phyloP scores from a whole-genome alignment of 2,113 vertebrate species.

The Chionis minor region DNA sequence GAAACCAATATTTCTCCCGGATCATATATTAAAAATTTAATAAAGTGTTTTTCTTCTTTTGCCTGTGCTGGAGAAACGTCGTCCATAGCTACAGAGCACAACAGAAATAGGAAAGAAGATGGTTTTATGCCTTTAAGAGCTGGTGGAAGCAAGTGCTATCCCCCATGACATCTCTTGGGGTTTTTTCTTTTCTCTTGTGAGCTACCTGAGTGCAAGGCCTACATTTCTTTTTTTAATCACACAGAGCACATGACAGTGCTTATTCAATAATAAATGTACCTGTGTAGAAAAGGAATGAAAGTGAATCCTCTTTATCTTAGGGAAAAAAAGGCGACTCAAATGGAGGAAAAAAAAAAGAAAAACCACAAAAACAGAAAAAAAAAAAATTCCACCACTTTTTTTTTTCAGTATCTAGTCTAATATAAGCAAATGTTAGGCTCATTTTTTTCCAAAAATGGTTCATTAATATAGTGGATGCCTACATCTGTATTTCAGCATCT shows the following conservation, averaged over 20 bases:
- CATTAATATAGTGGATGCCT: background rate
- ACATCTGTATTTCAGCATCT: background rate
- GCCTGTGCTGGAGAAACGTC: background rate
- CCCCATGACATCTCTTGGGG: background rate
- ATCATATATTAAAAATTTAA: background rate
- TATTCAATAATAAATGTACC: constrained; percentile 47
- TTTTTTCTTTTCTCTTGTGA: background rate
- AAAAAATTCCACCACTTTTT: background rate
- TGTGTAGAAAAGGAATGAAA: background rate
- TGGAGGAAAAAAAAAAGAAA: background rate
- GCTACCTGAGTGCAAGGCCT: background rate
- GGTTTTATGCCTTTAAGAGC: background rate
- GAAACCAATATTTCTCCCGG: background rate
- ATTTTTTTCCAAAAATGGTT: background rate
- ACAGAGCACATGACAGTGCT: background rate
- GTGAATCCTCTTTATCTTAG: background rate
- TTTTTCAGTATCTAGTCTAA: background rate
- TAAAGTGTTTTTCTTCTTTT: background rate
- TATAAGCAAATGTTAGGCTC: background rate
- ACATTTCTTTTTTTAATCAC: constrained; percentile 16
- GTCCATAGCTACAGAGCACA: background rate
- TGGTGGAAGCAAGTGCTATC: background rate
- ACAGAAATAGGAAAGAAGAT: background rate
- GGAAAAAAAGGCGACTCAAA: background rate
- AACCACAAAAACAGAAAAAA: background rate